A percentile compares a stretch with the other conserved stretches of the same genome.
Evolutionary conservation across 2,888 invertebrate species (phyloP).

Genomic region (Apotomis betuletana): DNA sequence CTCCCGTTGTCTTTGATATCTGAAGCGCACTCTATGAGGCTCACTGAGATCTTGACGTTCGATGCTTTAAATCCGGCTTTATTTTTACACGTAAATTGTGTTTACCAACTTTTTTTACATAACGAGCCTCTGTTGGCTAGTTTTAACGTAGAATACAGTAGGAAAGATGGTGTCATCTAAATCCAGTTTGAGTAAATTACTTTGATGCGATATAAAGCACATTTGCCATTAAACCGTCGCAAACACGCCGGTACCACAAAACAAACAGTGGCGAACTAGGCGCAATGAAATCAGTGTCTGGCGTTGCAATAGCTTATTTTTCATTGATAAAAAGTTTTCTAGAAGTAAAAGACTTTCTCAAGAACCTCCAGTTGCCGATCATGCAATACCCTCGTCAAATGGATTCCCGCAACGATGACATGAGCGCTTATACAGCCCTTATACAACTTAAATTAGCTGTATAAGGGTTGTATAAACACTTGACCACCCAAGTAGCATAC

Average conservation of each 20-base stretch:
- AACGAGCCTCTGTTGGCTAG: not conserved
- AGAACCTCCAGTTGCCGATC: no score
- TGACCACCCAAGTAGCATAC: no score
- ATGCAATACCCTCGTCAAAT: no score
- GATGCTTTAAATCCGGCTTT: slow-evolving; percentile 29
- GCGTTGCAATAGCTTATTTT: slow-evolving; percentile 63
- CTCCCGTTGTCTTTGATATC: slow-evolving; percentile 55
- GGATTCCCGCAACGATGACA: no score
- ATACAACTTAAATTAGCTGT: no score
- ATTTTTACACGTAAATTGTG: slow-evolving; percentile 21
- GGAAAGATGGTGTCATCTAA: not conserved
- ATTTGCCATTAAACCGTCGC: not conserved
- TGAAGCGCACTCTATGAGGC: slow-evolving; percentile 48
- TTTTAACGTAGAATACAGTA: not conserved
- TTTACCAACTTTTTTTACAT: slow-evolving; percentile 7
- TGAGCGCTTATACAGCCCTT: no score
- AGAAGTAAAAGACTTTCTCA: no score
- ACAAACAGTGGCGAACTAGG: slow-evolving; percentile 30
- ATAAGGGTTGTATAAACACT: no score
- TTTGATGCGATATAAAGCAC: no score
- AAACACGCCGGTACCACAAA: slow-evolving; percentile 16
- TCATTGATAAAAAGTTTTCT: slow-evolving; percentile 29
- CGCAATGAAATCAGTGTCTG: slow-evolving; percentile 52
- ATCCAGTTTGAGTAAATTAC: no score
- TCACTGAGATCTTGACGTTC: slow-evolving; percentile 29